Evolutionary conservation across 2,888 invertebrate genomes (phyloP), one percentile per base, ranked within the genome.

Genomic region (Mylabris sibirica): DNA sequence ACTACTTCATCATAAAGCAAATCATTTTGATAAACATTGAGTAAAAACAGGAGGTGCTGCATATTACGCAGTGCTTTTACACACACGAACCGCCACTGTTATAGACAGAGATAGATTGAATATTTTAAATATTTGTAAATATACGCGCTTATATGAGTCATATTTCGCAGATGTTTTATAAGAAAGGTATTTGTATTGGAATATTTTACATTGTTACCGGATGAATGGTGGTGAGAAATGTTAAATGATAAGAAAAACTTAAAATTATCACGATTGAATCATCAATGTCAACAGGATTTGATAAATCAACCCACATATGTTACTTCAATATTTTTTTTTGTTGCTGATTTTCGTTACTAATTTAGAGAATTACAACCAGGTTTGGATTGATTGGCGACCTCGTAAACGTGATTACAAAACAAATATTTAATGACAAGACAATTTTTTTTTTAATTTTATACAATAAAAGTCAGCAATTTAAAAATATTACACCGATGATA

Each of bases 161-260:
- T 49, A 20, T 35, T 35, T 34, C 22, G 60, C 60, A 60, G 35
- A 60, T 60, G 60, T 17, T 49, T 49, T 20, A 49, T 11, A 20
- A 8, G 11, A 49, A 49, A 49, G 49, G 49, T 49, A 49, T 49
- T 60, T 60, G 34, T 34, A 17, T 38, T 8, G 2, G 12, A 26
- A 60, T 60, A 60, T 35, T 60, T 60, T 11, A n/a, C 35, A 60
- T 60, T 60, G 35, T 60, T 60, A 60, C 34, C 24, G 30, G 24
- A 20, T 60, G 30, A 60, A 60, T 60, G 17, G 30, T 44, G 26
- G 12, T 11, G 22, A 34, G n/a, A 38, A 60, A 22, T 20, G 4
- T 44, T n/a, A 17, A 49, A 22, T 49, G 49, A 49, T 49, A 49
- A 49, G 49, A 49, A 49, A 49, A 2, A 5, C 17, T 8, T 49